Base-by-base conservation (phyloP, 2,797 vertebrate genomes). In the Australoheros facetus region DNA sequence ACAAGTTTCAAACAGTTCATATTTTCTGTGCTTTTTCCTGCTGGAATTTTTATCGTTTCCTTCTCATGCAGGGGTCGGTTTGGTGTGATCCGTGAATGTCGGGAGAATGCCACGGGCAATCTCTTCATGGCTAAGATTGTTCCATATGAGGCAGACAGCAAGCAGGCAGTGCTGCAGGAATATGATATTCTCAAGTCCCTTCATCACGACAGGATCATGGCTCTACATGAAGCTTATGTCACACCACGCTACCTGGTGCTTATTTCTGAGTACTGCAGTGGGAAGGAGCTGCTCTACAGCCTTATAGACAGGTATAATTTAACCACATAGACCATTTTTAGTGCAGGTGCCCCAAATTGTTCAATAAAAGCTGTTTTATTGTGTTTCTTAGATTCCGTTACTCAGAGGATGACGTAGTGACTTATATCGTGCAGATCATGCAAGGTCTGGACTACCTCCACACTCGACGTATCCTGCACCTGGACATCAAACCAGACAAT, bases 401-500 rank as follows among this genome's bases (percentile, higher is more conserved):
- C 89, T 99, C 98, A 0, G 98, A 99, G 89, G 98, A 99, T 0
- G 98, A 99, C 0, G 97, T 99, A 87, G 98, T 97, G 83, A 96
- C 93, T 76, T 99, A 99, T 0, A 59, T 99, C 13, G 92, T 96
- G 56, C 98, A 99, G 95, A 94, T 98, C 73, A 95, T 99, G 2
- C 97, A 98, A 90, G 98, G 97, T 57, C 93, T 99, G 5, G 98
- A 99, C 80, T 99, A 99, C 86, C 96, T 99, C 56, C 98, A 99
- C 0, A 87, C 95, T 53, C 95, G 92, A 55, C 97, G 95, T 21
- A 97, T 99, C 16, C 95, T 99, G 57, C 98, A 99, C 88, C 94
- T 99, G 7, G 98, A 99, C 92, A 96, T 99, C 89, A 99, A 99
- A 87, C 97, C 98, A 0, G 98, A 99, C 87, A 99, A 99, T 78